Base-by-base conservation (phyloP, 2,113 vertebrate genomes). In the Myiagra hebetior region DNA sequence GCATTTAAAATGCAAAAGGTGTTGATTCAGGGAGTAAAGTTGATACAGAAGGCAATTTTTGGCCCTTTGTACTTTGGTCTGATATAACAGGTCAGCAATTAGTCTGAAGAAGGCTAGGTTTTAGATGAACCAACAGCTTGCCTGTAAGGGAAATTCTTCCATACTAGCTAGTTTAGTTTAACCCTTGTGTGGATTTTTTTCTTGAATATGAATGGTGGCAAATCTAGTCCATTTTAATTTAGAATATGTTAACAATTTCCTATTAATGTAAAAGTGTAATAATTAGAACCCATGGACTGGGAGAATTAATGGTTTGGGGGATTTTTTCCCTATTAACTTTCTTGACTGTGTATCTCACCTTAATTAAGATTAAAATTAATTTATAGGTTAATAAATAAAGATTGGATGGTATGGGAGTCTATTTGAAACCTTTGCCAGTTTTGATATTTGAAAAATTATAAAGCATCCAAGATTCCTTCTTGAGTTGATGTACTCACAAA, bases 291-390 rank as follows among this genome's bases (percentile, higher is more conserved):
- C 31, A 15, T 77, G 35, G n/a, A 55, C 12, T 77, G 15, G 28
- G 15, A 87, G 73, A 80, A 37, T 63, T 10, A 65, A 65, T 44
- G 19, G 9, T 67, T 83, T 79, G 17, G 9, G 1, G 0, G 0
- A 1, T 46, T 49, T 85, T 65, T 67, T 3, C 4, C 26, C 6
- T 37, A 3, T 56, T 28, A 21, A 30, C 13, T 62, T 87, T 85
- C 63, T 30, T 76, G 28, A 49, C 42, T 41, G 41, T 17, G 10
- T 41, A 46, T 26, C 17, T 30, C n/a, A 47, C 13, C 27, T 42
- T 56, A 79, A 79, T 39, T 65, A 26, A 60, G 64, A 60, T 82
- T n/a, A 56, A 62, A 70, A 47, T 13, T 52, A 37, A 41, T 62
- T 52, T 76, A 39, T 23, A 53, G 31, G 76, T 63, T 63, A 87